These are phyloP conservation scores for Troides helena DNA, from an alignment of 2,888 invertebrate genomes.

Conservation along the genomic window DNA sequence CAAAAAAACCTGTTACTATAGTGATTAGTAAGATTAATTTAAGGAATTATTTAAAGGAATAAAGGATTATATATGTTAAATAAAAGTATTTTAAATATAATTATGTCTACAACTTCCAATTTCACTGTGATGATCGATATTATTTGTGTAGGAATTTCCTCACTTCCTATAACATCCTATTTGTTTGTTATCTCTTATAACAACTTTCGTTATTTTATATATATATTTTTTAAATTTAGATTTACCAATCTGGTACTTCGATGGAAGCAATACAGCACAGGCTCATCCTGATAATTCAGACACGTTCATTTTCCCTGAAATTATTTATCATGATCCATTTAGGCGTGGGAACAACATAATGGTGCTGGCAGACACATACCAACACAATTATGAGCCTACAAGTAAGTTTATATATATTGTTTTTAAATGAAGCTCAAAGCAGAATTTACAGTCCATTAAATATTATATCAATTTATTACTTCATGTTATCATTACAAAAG, in stretches of 20 bases:
- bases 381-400: conserved; percentile 79
- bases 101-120: too few relatives aligned
- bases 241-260: conserved; percentile 87
- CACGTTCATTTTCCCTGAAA: conserved; percentile 87
- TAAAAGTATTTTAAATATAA: too few relatives aligned
- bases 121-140: too few relatives aligned
- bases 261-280: conserved; percentile 87
- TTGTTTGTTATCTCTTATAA: neutral
- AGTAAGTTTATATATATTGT: conserved; percentile 42
- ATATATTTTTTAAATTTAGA: conserved; percentile 61
- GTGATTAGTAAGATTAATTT: too few relatives aligned
- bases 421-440: neutral
- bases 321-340: conserved; percentile 90
- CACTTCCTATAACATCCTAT: neutral
- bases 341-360: conserved; percentile 86
- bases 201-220: neutral
- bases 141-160: too few relatives aligned
- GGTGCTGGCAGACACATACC: conserved; percentile 88
- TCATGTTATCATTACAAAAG: too few relatives aligned
- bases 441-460: neutral
- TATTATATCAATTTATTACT: too few relatives aligned
- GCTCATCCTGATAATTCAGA: conserved; percentile 84
- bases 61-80: too few relatives aligned
- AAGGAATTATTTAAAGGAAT: too few relatives aligned
- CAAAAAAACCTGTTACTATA: too few relatives aligned